A percentile compares a stretch with the other conserved stretches of the same genome.
These are phyloP conservation scores for Scrobipalpa atriplicella DNA, from an alignment of 2,888 invertebrate genomes.

Conservation along the genomic window DNA sequence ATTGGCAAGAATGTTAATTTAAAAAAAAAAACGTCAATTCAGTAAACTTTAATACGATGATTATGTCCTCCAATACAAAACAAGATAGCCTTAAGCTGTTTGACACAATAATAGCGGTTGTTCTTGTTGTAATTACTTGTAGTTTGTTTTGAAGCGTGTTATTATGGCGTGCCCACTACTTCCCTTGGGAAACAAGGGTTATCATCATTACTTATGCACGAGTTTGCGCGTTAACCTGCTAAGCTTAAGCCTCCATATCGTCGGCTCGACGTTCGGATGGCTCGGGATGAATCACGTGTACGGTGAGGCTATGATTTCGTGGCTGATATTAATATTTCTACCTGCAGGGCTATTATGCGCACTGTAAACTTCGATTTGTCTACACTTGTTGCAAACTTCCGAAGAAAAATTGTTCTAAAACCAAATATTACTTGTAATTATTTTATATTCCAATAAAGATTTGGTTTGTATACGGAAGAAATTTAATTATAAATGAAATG, in stretches of 20 bases:
- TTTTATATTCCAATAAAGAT: too few species aligned
- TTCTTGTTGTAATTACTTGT: constrained; percentile 76
- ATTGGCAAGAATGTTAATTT: too few species aligned
- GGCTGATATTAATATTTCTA: constrained; percentile 32
- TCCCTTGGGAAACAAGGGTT: constrained; percentile 66
- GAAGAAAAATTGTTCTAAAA: too few species aligned
- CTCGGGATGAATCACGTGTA: constrained; percentile 31
- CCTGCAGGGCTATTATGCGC: too few species aligned
- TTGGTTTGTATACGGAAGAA: too few species aligned
- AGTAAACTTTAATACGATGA: constrained; percentile 1
- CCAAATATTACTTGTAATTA: too few species aligned
- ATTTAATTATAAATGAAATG: too few species aligned
- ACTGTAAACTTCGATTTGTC: too few species aligned
- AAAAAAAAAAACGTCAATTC: background rate
- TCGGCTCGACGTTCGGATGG: constrained; percentile 38
- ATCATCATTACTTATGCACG: constrained; percentile 70
- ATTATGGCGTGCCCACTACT: constrained; percentile 65
- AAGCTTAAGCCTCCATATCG: constrained; percentile 59
- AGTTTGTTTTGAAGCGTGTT: constrained; percentile 76
- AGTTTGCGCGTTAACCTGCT: constrained; percentile 59
- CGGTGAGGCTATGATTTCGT: constrained; percentile 33
- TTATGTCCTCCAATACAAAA: constrained; percentile 34
- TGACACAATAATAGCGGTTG: constrained; percentile 69
- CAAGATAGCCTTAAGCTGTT: constrained; percentile 61
- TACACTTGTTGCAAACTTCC: background rate